Evolutionary conservation across 2,797 vertebrate species (phyloP), one percentile per base, ranked within the genome.

Genomic region (Manis javanica): DNA sequence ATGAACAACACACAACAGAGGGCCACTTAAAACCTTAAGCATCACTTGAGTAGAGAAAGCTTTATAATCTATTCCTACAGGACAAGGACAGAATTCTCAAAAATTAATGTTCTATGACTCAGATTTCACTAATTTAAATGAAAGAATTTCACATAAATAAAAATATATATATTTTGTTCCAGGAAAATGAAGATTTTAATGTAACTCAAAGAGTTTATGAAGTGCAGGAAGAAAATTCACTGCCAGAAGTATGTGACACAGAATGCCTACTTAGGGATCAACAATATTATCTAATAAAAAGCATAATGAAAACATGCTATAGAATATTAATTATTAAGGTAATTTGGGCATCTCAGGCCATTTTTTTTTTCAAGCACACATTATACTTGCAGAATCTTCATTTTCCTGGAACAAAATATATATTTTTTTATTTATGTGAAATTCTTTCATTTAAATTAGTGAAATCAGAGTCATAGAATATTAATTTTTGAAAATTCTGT

Each of bases 81-180:
- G 96, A 96, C 14, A 96, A 96, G 95, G 96, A 96, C 14, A 96
- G 95, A 96, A 97, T 94, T 75, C 87, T 96, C 87, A 98, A 46
- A 75, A 96, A 97, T 95, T 96, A 97, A 97, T 97, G 97, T 97
- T 93, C 57, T 91, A 72, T 95, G 96, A 96, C 87, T 98, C 72
- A 90, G 95, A 68, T 97, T 97, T 98, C 90, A 77, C 78, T 96
- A 49, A 96, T 95, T 98, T 97, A 96, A 97, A 93, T 96, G 75
- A 82, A 98, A 96, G 64, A 94, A 96, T 96, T 88, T 97, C 19
- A 85, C 24, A 39, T 39, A 39, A 39, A 39, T 39, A 39, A 39
- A 39, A 39, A 39, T 4, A 39, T 5, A 39, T 39, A 39, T 39
- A 39, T 39, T 39, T 39, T 39, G 37, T 39, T 39, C 37, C 37